Percentiles rank a stretch among this genome's conserved stretches.
Conservation (phyloP, 2,888 invertebrate species). For the Harmothoe impar region DNA sequence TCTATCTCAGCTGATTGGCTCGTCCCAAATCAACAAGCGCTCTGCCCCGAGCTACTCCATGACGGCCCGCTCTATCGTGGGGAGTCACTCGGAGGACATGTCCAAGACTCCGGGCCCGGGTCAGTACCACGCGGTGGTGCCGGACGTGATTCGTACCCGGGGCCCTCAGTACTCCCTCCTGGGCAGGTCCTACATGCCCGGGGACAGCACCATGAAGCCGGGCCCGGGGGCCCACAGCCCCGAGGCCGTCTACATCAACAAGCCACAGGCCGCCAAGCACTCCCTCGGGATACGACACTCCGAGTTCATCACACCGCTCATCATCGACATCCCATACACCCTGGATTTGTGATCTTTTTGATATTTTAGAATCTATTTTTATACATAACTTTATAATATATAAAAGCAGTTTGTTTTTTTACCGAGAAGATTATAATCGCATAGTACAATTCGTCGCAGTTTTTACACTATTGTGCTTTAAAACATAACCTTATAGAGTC, state of each 20-base stretch:
- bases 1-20: background rate
- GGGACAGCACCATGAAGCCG: slow-evolving; percentile 90
- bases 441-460: too few relatives aligned
- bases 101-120: slow-evolving; percentile 88
- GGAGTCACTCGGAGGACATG: slow-evolving; percentile 68
- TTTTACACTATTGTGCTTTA: too few relatives aligned
- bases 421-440: too few relatives aligned
- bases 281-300: slow-evolving; percentile 79
- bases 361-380: slow-evolving; percentile 2
- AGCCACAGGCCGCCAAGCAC: slow-evolving; percentile 71
- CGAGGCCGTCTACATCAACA: slow-evolving; percentile 89
- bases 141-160: slow-evolving; percentile 84
- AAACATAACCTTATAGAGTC: too few relatives aligned
- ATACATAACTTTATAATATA: background rate
- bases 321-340: background rate
- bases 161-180: slow-evolving; percentile 93
- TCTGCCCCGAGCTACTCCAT: slow-evolving; percentile 67
- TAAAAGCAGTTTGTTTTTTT: background rate
- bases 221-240: slow-evolving; percentile 95
- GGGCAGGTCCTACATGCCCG: slow-evolving; percentile 89
- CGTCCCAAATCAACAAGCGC: slow-evolving; percentile 49
- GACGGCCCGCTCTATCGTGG: slow-evolving; percentile 62
- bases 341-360: background rate
- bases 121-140: slow-evolving; percentile 87
- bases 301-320: slow-evolving; percentile 67